These are phyloP conservation scores for Regulus satrapa DNA, from an alignment of 2,113 vertebrate species.

Conservation along the genomic window DNA sequence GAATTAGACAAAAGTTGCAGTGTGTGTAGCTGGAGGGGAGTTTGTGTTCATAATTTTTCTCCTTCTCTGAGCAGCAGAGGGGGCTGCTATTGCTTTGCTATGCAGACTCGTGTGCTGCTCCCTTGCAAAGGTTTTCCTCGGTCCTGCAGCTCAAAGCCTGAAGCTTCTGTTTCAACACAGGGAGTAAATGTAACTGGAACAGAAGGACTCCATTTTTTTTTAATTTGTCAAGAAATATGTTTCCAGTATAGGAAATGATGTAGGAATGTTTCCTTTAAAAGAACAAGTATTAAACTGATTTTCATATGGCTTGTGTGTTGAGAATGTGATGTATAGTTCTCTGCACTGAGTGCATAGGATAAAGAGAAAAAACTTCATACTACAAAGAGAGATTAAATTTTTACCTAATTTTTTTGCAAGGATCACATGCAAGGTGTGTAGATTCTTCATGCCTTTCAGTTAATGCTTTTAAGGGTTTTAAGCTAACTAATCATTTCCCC, in stretches of 20 bases:
- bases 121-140: not conserved
- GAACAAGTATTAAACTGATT: not conserved
- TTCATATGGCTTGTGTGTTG: not conserved
- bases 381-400: not conserved
- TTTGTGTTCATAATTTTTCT: not conserved
- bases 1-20: not conserved
- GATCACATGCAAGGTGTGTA: not conserved
- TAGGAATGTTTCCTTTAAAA: not conserved
- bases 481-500: not conserved
- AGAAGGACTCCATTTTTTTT: not conserved
- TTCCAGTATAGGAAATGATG: not conserved
- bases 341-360: not conserved
- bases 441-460: not conserved
- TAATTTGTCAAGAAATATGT: not conserved
- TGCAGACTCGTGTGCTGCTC: not conserved
- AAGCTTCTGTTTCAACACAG: not conserved
- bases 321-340: not conserved
- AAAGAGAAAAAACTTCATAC: not conserved
- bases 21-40: not conserved
- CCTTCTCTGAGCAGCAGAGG: conserved; percentile 65
- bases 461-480: not conserved
- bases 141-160: not conserved
- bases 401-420: not conserved
- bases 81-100: not conserved
- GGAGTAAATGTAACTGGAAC: not conserved